These are phyloP conservation scores for Troides helena DNA, from an alignment of 2,888 invertebrate species.

Conservation along the genomic window DNA sequence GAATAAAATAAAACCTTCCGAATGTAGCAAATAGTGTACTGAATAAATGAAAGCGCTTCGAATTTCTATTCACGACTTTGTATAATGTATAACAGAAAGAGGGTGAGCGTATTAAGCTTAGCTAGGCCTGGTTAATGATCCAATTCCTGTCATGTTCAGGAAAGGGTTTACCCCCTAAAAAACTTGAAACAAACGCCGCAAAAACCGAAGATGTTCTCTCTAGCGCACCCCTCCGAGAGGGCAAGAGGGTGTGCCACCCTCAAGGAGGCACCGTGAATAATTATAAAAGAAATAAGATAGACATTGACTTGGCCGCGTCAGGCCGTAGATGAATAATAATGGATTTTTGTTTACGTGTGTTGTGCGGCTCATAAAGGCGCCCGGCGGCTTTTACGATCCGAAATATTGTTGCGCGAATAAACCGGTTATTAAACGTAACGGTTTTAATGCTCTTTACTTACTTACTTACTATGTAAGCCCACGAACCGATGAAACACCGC, in stretches of 20 bases:
- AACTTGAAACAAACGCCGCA: slow-evolving; percentile 80
- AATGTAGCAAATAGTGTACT: neutral
- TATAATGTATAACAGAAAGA: slow-evolving; percentile 34
- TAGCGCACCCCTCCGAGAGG: slow-evolving; percentile 53
- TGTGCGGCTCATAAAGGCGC: slow-evolving; percentile 56
- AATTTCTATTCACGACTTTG: slow-evolving; percentile 41
- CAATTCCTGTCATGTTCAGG: slow-evolving; percentile 81
- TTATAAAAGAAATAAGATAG: slow-evolving; percentile 81
- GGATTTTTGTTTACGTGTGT: slow-evolving; percentile 75
- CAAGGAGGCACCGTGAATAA: slow-evolving; percentile 72
- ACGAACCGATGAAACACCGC: slow-evolving; percentile 15
- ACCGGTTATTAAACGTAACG: slow-evolving; percentile 53
- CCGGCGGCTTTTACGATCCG: slow-evolving; percentile 55
- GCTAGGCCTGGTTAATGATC: slow-evolving; percentile 79
- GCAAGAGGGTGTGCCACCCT: slow-evolving; percentile 44
- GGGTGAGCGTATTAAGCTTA: slow-evolving; percentile 69
- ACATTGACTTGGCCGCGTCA: slow-evolving; percentile 77
- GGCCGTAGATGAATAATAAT: slow-evolving; percentile 77
- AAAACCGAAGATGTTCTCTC: slow-evolving; percentile 78
- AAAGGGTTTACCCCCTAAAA: slow-evolving; percentile 80
- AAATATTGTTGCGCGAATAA: slow-evolving; percentile 56
- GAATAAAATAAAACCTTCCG: neutral
- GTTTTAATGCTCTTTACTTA: slow-evolving; percentile 27
- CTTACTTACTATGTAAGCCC: slow-evolving; percentile 28
- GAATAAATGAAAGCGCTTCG: slow-evolving; percentile 18